Evolutionary conservation across 2,888 invertebrate species (phyloP).

Genomic region (Cosmopolites sordidus): DNA sequence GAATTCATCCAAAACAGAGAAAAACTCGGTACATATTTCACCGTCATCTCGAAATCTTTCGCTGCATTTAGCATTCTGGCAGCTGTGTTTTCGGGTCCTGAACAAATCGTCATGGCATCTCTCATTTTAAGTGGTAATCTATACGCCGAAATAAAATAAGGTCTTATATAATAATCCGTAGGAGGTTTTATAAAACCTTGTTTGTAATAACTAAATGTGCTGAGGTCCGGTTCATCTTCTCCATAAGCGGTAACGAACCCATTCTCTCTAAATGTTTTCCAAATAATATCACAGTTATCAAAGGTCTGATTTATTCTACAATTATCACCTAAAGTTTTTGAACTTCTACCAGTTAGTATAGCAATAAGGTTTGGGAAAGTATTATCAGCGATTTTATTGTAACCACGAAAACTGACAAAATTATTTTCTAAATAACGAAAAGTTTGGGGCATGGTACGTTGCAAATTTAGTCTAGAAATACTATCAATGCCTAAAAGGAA

Average conservation of each 20-base stretch:
- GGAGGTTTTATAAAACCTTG: conserved; percentile 68
- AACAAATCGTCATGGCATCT: conserved; percentile 54
- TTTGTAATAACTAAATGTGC: conserved; percentile 73
- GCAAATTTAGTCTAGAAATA: conserved; percentile 72
- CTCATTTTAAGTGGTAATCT: conserved; percentile 50
- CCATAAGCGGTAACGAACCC: conserved; percentile 77
- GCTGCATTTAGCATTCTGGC: conserved; percentile 68
- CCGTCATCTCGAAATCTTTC: conserved; percentile 61
- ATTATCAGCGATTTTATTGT: conserved; percentile 74
- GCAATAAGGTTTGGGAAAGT: conserved; percentile 88
- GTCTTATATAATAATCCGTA: conserved; percentile 75
- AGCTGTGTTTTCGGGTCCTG: conserved; percentile 60
- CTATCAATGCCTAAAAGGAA: conserved; percentile 80
- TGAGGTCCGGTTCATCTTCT: conserved; percentile 69
- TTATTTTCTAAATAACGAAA: conserved; percentile 55
- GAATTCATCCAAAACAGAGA: conserved; percentile 78
- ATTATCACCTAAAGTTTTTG: conserved; percentile 8
- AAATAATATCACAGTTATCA: conserved; percentile 71
- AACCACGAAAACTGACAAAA: conserved; percentile 39
- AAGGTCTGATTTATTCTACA: conserved; percentile 46
- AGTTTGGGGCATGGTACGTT: conserved; percentile 71
- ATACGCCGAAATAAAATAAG: conserved; percentile 68
- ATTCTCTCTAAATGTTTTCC: conserved; percentile 67
- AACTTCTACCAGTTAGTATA: conserved; percentile 53
- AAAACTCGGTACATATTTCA: conserved; percentile 61